phyloP scores from a whole-genome alignment of 2,888 invertebrate species.

The Orgyia antiqua region DNA sequence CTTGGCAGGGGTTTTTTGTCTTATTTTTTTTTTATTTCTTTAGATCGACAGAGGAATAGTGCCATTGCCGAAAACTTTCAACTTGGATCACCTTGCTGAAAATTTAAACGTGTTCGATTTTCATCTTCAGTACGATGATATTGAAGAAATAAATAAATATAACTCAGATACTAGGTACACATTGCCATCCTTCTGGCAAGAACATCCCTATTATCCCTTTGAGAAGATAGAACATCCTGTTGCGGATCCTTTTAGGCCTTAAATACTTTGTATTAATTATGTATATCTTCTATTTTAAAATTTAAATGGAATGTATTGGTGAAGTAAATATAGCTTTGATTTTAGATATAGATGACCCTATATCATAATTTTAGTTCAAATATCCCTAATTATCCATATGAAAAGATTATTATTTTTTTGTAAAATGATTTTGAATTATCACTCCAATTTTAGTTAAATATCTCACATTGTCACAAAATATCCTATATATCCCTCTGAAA shows the following conservation, averaged over 20 bases:
- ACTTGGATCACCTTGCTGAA: constrained; percentile 38
- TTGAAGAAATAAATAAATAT: constrained; percentile 37
- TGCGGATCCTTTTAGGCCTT: constrained; percentile 37
- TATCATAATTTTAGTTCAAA: no score
- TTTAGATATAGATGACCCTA: no score
- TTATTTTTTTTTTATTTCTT: constrained; percentile 18
- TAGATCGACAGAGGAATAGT: constrained; percentile 62
- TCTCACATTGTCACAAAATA: no score
- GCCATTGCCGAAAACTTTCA: constrained; percentile 54
- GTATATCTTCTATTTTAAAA: no score
- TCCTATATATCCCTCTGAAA: no score
- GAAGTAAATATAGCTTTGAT: no score
- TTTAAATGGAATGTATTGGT: no score
- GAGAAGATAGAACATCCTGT: constrained; percentile 47
- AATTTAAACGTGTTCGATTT: constrained; percentile 65
- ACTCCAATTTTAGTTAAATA: no score
- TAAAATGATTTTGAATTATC: no score
- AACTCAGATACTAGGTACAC: constrained; percentile 40
- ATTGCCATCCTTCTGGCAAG: constrained; percentile 63
- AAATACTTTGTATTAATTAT: constrained; percentile 3
- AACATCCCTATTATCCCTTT: constrained; percentile 58
- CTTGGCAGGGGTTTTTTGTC: no score
- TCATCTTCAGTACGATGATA: constrained; percentile 41
- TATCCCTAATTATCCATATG: no score
- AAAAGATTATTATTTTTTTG: no score